Evolutionary conservation across 2,888 invertebrate species (phyloP).

Genomic region (Acleris literana): DNA sequence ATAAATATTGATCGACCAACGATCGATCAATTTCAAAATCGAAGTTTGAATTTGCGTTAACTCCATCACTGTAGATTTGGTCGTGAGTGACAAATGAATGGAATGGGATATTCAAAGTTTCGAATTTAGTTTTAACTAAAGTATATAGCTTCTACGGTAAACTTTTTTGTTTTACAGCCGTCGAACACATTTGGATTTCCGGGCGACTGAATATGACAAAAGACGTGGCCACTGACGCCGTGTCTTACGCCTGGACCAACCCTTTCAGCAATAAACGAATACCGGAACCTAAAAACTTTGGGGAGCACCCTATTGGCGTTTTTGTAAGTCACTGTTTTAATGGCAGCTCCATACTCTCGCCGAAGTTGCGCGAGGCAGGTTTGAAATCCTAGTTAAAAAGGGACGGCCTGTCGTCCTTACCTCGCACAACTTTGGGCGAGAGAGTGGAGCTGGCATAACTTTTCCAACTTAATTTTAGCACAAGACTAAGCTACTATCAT

Average conservation of each 20-base stretch:
- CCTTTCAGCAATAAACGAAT: constrained; percentile 60
- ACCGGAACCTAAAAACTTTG: constrained; percentile 53
- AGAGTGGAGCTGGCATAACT: no score
- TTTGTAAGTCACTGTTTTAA: constrained; percentile 43
- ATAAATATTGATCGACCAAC: no score
- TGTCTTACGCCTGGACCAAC: constrained; percentile 64
- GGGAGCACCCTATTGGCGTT: constrained; percentile 37
- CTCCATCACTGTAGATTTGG: no score
- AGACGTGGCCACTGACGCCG: constrained; percentile 52
- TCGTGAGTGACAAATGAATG: no score
- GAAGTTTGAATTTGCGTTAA: no score
- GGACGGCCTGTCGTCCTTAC: neutral
- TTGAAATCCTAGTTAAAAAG: neutral
- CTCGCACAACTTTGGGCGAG: no score
- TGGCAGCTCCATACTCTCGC: neutral
- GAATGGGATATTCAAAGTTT: no score
- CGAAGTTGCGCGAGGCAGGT: neutral
- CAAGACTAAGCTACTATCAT: no score
- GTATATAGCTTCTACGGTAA: no score
- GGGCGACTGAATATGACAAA: constrained; percentile 70
- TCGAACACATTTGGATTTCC: constrained; percentile 73
- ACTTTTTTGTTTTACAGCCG: constrained; percentile 52
- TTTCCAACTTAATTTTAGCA: no score
- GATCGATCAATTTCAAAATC: no score
- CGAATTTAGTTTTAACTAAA: no score